Evolutionary conservation across 2,888 invertebrate species (phyloP).

Genomic region (Silvanus unidentatus): DNA sequence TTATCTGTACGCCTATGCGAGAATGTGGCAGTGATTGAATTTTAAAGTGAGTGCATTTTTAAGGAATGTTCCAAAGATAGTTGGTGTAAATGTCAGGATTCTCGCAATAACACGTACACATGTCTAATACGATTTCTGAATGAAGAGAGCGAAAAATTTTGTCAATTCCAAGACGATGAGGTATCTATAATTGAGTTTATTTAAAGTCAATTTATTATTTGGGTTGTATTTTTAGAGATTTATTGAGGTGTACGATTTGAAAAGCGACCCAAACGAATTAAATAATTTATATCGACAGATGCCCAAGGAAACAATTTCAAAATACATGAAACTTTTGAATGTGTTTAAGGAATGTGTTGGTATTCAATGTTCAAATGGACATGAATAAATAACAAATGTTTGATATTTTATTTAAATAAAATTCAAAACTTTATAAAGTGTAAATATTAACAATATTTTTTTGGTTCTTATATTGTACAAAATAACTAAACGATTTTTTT

Average conservation of each 20-base stretch:
- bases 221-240: constrained; percentile 52
- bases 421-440: no score
- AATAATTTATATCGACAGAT: constrained; percentile 51
- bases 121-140: constrained; percentile 65
- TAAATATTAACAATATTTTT: no score
- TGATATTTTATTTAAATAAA: no score
- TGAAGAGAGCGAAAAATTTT: constrained; percentile 55
- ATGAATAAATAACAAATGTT: no score
- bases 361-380: background rate
- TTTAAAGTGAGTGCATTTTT: constrained; percentile 13
- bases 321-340: constrained; percentile 15
- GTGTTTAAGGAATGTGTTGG: constrained; percentile 19
- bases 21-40: background rate
- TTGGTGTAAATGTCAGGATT: constrained; percentile 82
- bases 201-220: background rate
- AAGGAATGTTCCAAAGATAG: constrained; percentile 61
- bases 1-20: constrained; percentile 49
- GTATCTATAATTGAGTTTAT: constrained; percentile 37
- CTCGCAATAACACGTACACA: constrained; percentile 74
- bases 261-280: constrained; percentile 65
- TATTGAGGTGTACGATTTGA: constrained; percentile 71
- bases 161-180: constrained; percentile 55
- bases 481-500: no score
- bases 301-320: constrained; percentile 11
- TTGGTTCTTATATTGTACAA: no score